phyloP scores from a whole-genome alignment of 2,113 vertebrate genomes.

The Petromus typicus region DNA sequence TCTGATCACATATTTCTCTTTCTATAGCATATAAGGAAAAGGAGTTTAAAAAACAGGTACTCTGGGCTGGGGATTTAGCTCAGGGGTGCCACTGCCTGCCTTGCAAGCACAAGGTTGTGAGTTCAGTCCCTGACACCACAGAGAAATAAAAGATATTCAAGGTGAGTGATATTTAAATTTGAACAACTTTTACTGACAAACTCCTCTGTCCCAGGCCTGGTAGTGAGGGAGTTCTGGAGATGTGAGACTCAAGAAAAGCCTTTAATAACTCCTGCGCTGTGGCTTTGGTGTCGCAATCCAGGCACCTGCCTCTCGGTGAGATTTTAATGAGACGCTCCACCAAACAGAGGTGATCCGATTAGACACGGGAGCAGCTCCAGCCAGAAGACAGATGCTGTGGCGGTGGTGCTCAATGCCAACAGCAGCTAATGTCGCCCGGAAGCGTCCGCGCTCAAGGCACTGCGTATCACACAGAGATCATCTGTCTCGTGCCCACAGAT shows the following conservation, averaged over 20 bases:
- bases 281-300: background rate
- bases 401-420: background rate
- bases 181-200: constrained; percentile 10
- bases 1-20: constrained; percentile 25
- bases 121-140: too few species aligned
- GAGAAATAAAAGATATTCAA: background rate
- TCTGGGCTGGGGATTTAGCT: too few species aligned
- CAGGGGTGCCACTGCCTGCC: too few species aligned
- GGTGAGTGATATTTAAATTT: constrained; percentile 12
- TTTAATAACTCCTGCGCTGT: background rate
- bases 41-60: background rate
- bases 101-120: too few species aligned
- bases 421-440: background rate
- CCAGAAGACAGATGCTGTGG: background rate
- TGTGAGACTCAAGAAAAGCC: background rate
- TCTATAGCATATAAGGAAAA: background rate
- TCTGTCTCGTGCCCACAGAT: background rate
- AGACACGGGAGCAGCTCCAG: background rate
- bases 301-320: background rate
- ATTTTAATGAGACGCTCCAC: background rate
- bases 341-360: background rate
- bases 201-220: background rate
- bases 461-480: background rate
- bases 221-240: background rate
- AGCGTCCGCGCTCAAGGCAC: background rate